Evolutionary conservation across 2,888 invertebrate genomes (phyloP).

Genomic region (Baccha elongata): DNA sequence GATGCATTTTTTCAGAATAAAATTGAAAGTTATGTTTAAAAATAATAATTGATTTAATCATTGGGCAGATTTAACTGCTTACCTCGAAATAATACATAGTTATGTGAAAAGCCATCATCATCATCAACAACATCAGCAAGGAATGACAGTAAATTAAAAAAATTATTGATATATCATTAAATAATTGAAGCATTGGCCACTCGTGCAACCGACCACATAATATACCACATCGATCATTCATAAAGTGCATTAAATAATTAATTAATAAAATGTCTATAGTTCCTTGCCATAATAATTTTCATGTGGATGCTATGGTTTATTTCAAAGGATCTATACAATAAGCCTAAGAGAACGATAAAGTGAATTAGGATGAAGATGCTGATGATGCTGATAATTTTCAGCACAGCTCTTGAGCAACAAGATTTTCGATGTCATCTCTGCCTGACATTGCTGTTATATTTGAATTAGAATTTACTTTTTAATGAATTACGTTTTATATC

Average conservation of each 20-base stretch:
- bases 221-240: constrained; percentile 59
- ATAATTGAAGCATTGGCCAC: constrained; percentile 35
- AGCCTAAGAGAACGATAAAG: too few relatives aligned
- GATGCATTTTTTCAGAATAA: constrained; percentile 50
- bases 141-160: constrained; percentile 8
- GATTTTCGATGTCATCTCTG: too few relatives aligned
- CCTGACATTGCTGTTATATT: too few relatives aligned
- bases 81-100: constrained; percentile 54
- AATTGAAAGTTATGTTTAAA: constrained; percentile 44
- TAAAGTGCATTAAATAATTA: constrained; percentile 71
- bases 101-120: constrained; percentile 36
- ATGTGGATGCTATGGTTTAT: constrained; percentile 44
- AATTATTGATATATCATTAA: constrained; percentile 40
- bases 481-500: constrained; percentile 24
- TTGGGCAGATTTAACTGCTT: constrained; percentile 61
- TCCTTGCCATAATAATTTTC: constrained; percentile 36
- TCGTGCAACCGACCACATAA: constrained; percentile 61
- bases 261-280: constrained; percentile 59
- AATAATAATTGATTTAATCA: constrained; percentile 51
- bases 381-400: constrained; percentile 19
- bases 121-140: constrained; percentile 17
- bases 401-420: constrained; percentile 20
- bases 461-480: too few relatives aligned
- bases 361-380: constrained; percentile 1
- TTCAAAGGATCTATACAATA: constrained; percentile 29